These are phyloP conservation scores for Eupithecia insigniata DNA, from an alignment of 2,888 invertebrate species.

Conservation along the genomic window DNA sequence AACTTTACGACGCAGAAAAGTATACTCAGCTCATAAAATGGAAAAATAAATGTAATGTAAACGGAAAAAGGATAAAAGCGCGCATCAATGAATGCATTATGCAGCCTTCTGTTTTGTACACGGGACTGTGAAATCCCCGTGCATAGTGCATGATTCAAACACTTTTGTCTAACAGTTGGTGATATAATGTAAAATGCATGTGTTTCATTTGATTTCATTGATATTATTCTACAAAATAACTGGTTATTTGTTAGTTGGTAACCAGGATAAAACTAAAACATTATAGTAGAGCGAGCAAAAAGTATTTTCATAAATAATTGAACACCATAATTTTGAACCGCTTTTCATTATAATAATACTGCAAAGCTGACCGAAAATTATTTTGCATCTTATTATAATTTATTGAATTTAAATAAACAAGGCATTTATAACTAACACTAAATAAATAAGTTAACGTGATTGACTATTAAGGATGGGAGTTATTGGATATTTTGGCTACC, in stretches of 20 bases:
- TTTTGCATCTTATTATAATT: too few species aligned
- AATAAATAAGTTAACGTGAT: too few species aligned
- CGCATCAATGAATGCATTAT: conserved; percentile 49
- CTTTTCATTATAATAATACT: too few species aligned
- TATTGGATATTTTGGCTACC: too few species aligned
- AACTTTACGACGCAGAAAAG: conserved; percentile 30
- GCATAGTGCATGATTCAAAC: conserved; percentile 31
- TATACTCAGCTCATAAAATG: conserved; percentile 41
- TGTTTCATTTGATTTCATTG: neutral
- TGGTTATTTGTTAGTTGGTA: neutral
- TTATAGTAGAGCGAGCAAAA: too few species aligned
- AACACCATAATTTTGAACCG: too few species aligned
- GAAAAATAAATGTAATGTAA: conserved; percentile 48
- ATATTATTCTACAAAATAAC: neutral
- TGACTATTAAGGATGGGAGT: too few species aligned
- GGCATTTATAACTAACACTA: too few species aligned
- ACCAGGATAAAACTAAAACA: too few species aligned
- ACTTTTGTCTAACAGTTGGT: conserved; percentile 15
- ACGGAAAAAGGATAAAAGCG: conserved; percentile 42
- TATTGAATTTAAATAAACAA: too few species aligned
- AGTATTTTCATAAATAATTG: too few species aligned
- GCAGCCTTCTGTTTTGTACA: conserved; percentile 46
- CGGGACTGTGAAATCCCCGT: conserved; percentile 45
- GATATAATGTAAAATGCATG: neutral
- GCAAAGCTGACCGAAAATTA: too few species aligned